Conservation (phyloP, 2,888 invertebrate genomes). For the Homarus gammarus region DNA sequence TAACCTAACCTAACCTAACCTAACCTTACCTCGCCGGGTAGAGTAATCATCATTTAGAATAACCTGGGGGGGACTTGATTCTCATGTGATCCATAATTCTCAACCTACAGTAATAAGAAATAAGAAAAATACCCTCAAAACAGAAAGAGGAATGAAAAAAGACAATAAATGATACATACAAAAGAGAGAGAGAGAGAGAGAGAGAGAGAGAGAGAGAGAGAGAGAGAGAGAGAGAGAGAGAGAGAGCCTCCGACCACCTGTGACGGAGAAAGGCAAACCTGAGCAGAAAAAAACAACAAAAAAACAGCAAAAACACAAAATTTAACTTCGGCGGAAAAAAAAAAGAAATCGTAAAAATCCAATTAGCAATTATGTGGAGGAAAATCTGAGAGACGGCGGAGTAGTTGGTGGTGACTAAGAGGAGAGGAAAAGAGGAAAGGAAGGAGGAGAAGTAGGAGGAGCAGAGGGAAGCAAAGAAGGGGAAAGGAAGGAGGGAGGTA, state of each 20-base stretch:
- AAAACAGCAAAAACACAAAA: background rate
- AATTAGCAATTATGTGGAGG: background rate
- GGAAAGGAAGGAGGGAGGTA: background rate
- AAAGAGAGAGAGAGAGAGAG: background rate
- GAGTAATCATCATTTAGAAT: no score
- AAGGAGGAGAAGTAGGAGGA: background rate
- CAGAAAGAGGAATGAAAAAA: background rate
- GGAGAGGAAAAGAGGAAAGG: background rate
- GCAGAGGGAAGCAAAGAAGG: no score
- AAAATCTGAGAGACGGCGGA: conserved; percentile 1
- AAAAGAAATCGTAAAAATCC: background rate
- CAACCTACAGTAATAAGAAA: no score
- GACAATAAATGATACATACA: background rate
- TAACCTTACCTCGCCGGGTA: no score
- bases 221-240: no score
- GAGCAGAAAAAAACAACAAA: background rate
- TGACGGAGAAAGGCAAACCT: background rate
- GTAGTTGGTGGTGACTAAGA: background rate
- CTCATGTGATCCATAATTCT: no score
- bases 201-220: no score
- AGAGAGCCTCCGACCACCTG: no score
- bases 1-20: no score
- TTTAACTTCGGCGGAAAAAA: background rate
- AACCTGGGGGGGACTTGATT: no score
- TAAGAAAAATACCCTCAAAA: no score